These are phyloP conservation scores for Chaenodraco wilsoni DNA, from an alignment of 2,797 vertebrate genomes.

Conservation along the genomic window DNA sequence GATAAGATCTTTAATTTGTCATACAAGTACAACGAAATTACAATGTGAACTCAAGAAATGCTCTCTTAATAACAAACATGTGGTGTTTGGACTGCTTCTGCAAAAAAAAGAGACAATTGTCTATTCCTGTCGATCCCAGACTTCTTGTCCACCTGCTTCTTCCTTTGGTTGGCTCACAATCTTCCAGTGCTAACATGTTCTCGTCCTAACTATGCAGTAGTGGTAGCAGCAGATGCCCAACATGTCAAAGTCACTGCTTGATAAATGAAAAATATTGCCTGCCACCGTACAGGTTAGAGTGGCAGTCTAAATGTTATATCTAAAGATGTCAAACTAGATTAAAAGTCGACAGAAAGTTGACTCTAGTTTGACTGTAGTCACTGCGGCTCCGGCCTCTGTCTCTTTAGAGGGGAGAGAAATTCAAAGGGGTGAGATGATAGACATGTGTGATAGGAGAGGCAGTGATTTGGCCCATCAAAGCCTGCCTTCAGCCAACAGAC, in stretches of 20 bases:
- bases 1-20: no score
- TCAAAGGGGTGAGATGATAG: conserved; percentile 67
- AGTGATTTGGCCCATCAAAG: conserved; percentile 78
- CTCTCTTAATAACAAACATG: background rate
- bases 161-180: conserved; percentile 28
- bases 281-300: conserved; percentile 15
- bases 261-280: conserved; percentile 52
- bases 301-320: conserved; percentile 46
- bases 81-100: conserved; percentile 29
- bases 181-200: conserved; percentile 2
- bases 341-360: conserved; percentile 35
- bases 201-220: conserved; percentile 22
- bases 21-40: no score
- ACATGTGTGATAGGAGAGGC: conserved; percentile 71
- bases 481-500: conserved; percentile 74
- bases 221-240: conserved; percentile 35
- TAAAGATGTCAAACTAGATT: conserved; percentile 48
- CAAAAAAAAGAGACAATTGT: background rate
- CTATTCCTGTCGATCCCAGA: conserved; percentile 25
- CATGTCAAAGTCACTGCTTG: conserved; percentile 33
- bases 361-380: conserved; percentile 44
- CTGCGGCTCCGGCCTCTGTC: conserved; percentile 55
- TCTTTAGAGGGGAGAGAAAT: conserved; percentile 62
- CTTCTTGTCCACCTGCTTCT: conserved; percentile 33
- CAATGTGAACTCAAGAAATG: no score